A percentile compares a stretch with the other conserved stretches of the same genome.
Evolutionary conservation across 2,797 vertebrate species (phyloP).

Genomic region (Hippoglossus hippoglossus): DNA sequence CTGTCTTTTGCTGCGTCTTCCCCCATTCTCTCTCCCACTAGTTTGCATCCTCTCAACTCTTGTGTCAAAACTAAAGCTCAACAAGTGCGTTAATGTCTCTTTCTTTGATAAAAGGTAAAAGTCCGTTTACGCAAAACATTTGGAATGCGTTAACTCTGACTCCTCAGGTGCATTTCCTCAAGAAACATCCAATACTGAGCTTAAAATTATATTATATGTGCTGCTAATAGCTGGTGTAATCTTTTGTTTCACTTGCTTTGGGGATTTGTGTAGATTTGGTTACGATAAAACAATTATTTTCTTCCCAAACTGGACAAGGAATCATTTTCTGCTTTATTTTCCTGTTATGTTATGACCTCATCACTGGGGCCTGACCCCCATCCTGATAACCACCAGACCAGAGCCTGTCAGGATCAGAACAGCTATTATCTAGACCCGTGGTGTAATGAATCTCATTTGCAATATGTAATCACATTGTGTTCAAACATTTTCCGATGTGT

Average conservation of each 20-base stretch:
- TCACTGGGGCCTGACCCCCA: background rate
- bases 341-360: background rate
- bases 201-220: background rate
- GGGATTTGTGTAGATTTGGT: too few relatives aligned
- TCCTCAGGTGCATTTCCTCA: background rate
- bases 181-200: background rate
- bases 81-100: too few relatives aligned
- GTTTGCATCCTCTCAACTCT: too few relatives aligned
- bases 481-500: conserved; percentile 19
- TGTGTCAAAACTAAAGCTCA: too few relatives aligned
- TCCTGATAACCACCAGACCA: background rate
- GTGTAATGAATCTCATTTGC: conserved; percentile 25
- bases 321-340: background rate
- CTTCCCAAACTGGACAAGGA: background rate
- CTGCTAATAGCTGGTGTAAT: background rate
- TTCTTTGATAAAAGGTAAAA: too few relatives aligned
- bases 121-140: too few relatives aligned
- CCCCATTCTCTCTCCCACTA: too few relatives aligned
- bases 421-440: conserved; percentile 8
- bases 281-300: background rate
- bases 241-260: background rate
- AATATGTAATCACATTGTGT: conserved; percentile 20
- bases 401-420: background rate
- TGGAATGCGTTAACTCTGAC: background rate
- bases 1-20: too few relatives aligned